Evolutionary conservation across 2,888 invertebrate species (phyloP).

Genomic region (Physocephala rufipes): DNA sequence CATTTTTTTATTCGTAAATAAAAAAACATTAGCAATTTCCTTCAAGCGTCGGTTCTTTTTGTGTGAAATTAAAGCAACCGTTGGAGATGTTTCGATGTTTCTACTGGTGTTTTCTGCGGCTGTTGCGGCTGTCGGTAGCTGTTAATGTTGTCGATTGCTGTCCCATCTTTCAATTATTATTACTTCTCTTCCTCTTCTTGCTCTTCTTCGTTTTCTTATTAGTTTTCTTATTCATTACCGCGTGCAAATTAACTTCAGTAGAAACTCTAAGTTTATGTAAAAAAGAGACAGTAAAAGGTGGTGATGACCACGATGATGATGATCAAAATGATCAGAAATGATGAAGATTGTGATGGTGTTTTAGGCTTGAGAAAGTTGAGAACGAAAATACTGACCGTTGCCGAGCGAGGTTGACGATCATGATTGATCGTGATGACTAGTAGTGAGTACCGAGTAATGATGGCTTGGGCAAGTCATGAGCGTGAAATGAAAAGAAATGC

Average conservation of each 20-base stretch:
- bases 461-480: constrained; percentile 30
- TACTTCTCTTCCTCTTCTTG: not conserved
- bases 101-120: no score
- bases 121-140: not conserved
- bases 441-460: not conserved
- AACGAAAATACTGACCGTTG: not conserved
- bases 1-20: not conserved
- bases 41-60: not conserved
- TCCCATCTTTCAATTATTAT: not conserved
- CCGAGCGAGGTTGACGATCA: not conserved
- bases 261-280: constrained; percentile 17
- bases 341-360: no score
- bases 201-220: not conserved
- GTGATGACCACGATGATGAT: not conserved
- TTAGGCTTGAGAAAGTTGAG: no score
- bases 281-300: not conserved
- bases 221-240: constrained; percentile 2
- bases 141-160: not conserved
- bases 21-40: constrained; percentile 25
- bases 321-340: no score
- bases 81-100: no score
- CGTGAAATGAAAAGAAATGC: constrained; percentile 36
- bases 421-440: not conserved
- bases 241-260: constrained; percentile 28
- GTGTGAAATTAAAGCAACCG: no score